Evolutionary conservation across 2,888 invertebrate genomes (phyloP), one percentile per base, ranked within the genome.

Genomic region (Galeopsomyia nigrocyanea): DNA sequence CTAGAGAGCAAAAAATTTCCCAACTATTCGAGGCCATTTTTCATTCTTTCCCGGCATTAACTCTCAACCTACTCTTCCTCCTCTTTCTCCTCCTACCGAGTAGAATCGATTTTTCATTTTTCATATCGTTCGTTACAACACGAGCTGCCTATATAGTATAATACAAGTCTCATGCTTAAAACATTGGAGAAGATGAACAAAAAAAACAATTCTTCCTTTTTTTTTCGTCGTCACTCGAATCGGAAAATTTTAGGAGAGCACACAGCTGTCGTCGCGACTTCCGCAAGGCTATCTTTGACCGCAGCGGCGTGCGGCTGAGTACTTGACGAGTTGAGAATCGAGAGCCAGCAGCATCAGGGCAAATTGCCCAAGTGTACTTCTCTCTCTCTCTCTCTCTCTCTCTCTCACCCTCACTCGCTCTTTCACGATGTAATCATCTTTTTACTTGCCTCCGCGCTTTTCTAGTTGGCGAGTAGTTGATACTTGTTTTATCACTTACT

Each of bases 61-160:
- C 47, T 55, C 31, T 39, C 10, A 39, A 39, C 7, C 39, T 39
- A 39, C 7, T 39, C 39, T 39, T 39, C 13, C 10, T 39, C 10
- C 7, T 39, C 39, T 39, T 39, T 10, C 10, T 39, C 10, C 60
- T 26, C 26, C 26, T 26, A 26, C 19, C 49, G 56, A 62, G 62
- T 31, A 22, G 47, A 62, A 68, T 68, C 68, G 68, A 68, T 68
- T 62, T 68, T 62, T 68, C 68, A 68, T 56, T 68, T 68, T 46
- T 68, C 68, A 61, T 47, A 56, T n/a, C 55, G 56, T 68, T 68
- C 68, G 60, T 68, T 56, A 55, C 46, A 66, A 50, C 22, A 31
- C 39, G 56, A n/a, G 19, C 31, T 46, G 14, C 13, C 7, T 22
- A 13, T 22, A 13, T 26, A 51, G 39, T n/a, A 53, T 19, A 51